Evolutionary conservation across 2,113 vertebrate species (phyloP).

Genomic region (Prolemur simus): DNA sequence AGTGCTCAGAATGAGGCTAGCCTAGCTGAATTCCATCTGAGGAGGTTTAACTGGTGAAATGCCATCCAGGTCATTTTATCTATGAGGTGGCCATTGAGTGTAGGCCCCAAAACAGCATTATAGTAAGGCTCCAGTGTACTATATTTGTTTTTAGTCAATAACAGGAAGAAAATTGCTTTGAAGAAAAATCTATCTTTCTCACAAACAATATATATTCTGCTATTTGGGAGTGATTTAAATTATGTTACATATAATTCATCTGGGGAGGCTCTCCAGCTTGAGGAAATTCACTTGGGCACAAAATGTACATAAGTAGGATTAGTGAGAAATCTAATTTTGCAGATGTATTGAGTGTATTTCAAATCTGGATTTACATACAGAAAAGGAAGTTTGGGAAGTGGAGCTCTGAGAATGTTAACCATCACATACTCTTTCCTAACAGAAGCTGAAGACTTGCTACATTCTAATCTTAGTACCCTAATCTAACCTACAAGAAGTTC

Average conservation of each 20-base stretch:
- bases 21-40: neutral
- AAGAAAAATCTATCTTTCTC: constrained; percentile 40
- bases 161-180: constrained; percentile 58
- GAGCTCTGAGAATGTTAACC: constrained; percentile 58
- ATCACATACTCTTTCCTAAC: constrained; percentile 42
- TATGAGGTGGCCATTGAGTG: neutral
- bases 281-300: constrained; percentile 69
- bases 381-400: constrained; percentile 61
- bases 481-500: constrained; percentile 53
- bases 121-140: neutral
- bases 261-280: constrained; percentile 58
- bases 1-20: neutral
- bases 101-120: neutral
- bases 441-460: constrained; percentile 54
- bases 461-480: constrained; percentile 55
- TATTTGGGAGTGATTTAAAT: constrained; percentile 68
- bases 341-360: constrained; percentile 60
- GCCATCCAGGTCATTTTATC: neutral
- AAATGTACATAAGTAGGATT: constrained; percentile 73
- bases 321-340: constrained; percentile 70
- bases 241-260: constrained; percentile 67
- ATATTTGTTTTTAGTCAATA: constrained; percentile 39
- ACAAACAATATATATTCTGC: constrained; percentile 66
- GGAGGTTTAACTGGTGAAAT: constrained; percentile 37
- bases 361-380: constrained; percentile 73